phyloP scores from a whole-genome alignment of 1,140 invertebrate species.

The Oncopeltus fasciatus region DNA sequence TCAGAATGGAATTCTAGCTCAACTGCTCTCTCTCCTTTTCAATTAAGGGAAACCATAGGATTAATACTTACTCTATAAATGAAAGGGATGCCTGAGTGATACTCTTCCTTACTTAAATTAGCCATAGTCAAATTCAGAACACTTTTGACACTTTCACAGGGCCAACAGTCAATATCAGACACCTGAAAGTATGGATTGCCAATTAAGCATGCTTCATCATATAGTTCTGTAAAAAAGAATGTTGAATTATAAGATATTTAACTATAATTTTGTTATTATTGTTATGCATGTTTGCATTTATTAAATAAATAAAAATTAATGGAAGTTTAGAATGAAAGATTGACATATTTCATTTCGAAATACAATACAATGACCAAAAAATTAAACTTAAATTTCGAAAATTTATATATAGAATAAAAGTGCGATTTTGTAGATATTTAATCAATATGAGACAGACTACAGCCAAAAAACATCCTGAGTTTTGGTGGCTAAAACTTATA shows the following conservation, averaged over 20 bases:
- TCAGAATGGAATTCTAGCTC: no score
- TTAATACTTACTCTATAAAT: conserved; percentile 26
- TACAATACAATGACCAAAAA: no score
- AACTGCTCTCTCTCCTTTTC: no score
- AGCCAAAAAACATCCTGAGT: no score
- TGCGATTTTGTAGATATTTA: no score
- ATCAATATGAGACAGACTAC: no score
- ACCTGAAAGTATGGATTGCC: conserved; percentile 60
- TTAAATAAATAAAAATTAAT: no score
- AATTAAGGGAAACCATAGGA: not conserved
- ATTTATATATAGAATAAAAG: no score
- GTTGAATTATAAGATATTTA: conserved; percentile 33
- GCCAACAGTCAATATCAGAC: conserved; percentile 59
- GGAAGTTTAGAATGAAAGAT: not conserved
- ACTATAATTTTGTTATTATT: not conserved
- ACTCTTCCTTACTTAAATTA: conserved; percentile 27
- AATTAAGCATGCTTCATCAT: conserved; percentile 62
- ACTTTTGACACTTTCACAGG: conserved; percentile 47
- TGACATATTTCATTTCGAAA: no score
- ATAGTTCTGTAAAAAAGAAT: conserved; percentile 39
- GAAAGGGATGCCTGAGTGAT: conserved; percentile 32
- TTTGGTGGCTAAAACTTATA: no score
- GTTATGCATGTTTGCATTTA: no score
- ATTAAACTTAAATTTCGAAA: no score
- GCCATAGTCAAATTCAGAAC: conserved; percentile 37